A percentile compares a stretch with the other conserved stretches of the same genome.
Evolutionary conservation across 2,797 vertebrate species (phyloP).

Genomic region (Menidia menidia): DNA sequence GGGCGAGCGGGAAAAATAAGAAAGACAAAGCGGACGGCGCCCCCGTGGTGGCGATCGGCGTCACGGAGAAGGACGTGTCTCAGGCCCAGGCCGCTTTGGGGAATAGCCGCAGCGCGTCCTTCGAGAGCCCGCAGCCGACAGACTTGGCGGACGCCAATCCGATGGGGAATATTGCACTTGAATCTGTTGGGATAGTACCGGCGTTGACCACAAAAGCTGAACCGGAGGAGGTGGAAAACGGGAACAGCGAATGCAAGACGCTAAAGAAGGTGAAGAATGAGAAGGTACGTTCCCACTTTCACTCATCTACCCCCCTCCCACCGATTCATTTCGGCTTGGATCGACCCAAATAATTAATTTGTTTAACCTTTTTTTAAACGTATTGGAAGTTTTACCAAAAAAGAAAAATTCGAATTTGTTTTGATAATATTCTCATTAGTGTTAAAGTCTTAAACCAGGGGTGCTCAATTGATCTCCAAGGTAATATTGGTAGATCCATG

Average conservation of each 20-base stretch:
- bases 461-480: no score
- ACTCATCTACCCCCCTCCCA: no score
- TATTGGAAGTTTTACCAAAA: not conserved
- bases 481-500: no score
- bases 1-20: constrained; percentile 92
- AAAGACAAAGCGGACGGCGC: constrained; percentile 94
- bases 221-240: constrained; percentile 92
- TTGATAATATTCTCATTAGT: not conserved
- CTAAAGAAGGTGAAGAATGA: constrained; percentile 97
- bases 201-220: constrained; percentile 93
- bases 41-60: constrained; percentile 81
- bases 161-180: constrained; percentile 96
- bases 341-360: no score
- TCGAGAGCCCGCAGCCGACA: constrained; percentile 88
- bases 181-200: constrained; percentile 93
- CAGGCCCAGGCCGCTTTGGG: constrained; percentile 87
- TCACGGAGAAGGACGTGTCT: constrained; percentile 89
- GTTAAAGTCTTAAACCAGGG: not conserved
- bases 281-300: constrained; percentile 90
- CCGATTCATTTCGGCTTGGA: no score
- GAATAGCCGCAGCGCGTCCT: constrained; percentile 88
- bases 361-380: not conserved
- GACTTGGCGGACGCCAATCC: constrained; percentile 91
- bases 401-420: not conserved
- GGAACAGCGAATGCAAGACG: constrained; percentile 88